phyloP scores from a whole-genome alignment of 2,113 vertebrate species.

The Cheilinus undulatus region DNA sequence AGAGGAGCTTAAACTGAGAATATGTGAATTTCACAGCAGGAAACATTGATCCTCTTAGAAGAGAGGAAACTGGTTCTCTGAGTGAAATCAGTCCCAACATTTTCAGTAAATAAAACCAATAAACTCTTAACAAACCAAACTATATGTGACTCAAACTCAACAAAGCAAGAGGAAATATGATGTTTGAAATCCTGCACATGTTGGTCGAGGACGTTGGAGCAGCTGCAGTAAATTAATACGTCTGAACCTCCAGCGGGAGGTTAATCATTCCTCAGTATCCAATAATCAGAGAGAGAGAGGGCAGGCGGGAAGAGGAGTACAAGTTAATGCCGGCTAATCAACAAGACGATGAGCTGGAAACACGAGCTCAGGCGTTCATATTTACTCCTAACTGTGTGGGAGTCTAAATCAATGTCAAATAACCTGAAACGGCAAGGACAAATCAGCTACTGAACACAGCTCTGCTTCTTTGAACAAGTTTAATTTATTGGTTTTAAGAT shows the following conservation, averaged over 20 bases:
- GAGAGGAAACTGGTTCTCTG: no score
- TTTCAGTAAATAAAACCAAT: background rate
- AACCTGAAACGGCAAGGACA: no score
- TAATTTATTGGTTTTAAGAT: no score
- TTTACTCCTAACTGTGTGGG: background rate
- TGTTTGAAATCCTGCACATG: constrained; percentile 3
- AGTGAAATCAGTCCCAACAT: background rate
- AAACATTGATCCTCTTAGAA: no score
- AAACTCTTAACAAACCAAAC: background rate
- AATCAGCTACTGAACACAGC: no score
- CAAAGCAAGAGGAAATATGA: background rate
- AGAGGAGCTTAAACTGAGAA: no score
- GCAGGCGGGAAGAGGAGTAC: background rate
- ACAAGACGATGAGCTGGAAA: background rate
- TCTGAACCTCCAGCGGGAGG: constrained; percentile 22
- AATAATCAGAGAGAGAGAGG: constrained; percentile 23
- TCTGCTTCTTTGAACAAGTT: no score
- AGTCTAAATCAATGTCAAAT: no score
- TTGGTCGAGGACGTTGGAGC: constrained; percentile 1
- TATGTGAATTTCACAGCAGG: background rate
- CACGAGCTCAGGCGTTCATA: background rate
- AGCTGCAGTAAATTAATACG: constrained; percentile 27
- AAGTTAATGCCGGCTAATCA: background rate
- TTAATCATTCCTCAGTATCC: constrained; percentile 46
- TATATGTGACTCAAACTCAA: background rate